Percentiles rank a stretch among this genome's conserved stretches.
These are phyloP conservation scores for Neofelis nebulosa DNA, from an alignment of 2,113 vertebrate species.

Conservation along the genomic window DNA sequence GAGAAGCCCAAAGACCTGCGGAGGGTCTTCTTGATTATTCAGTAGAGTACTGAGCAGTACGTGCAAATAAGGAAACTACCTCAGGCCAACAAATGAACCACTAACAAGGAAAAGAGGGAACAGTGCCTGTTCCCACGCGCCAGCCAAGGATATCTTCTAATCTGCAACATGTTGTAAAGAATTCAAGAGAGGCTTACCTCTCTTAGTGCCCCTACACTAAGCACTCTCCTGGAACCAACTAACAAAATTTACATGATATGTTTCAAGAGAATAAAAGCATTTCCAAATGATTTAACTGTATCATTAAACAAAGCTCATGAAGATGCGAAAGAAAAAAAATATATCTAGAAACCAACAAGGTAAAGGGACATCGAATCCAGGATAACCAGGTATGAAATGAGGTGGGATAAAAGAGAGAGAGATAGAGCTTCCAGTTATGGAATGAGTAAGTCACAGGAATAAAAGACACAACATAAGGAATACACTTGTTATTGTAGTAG, in stretches of 20 bases:
- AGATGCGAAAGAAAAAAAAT: background rate
- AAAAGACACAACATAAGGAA: background rate
- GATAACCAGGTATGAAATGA: background rate
- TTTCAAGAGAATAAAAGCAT: background rate
- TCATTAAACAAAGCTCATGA: background rate
- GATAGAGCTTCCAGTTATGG: background rate
- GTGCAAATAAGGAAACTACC: background rate
- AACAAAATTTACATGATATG: background rate
- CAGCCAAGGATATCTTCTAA: background rate
- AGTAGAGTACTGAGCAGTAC: background rate
- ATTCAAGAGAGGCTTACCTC: background rate
- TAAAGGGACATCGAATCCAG: background rate
- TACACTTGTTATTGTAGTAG: background rate
- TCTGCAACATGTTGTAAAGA: background rate
- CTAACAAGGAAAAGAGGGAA: too few relatives aligned
- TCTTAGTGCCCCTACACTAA: background rate
- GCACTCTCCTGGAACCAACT: background rate
- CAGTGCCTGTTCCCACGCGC: background rate
- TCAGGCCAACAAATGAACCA: background rate
- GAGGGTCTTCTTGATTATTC: background rate
- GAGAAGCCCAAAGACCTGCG: background rate
- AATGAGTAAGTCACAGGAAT: background rate
- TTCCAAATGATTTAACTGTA: background rate
- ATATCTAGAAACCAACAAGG: background rate
- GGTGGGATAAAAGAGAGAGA: background rate